These are phyloP conservation scores for Zophobas morio DNA, from an alignment of 1,140 invertebrate species.

Conservation along the genomic window DNA sequence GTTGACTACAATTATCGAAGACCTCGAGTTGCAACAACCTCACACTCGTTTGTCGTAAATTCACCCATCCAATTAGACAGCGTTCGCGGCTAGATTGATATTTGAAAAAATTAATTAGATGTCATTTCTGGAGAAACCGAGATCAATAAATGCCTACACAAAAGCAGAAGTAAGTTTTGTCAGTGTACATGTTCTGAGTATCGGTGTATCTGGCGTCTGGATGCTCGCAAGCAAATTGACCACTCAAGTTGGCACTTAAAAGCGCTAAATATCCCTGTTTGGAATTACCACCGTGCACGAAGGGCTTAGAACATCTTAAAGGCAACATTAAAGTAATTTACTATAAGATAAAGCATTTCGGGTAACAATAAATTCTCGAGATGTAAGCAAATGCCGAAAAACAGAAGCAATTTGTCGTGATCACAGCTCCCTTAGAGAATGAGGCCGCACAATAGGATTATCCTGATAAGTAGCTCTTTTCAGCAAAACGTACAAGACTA, in stretches of 20 bases:
- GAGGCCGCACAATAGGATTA: slow-evolving; percentile 24
- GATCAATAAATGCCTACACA: too few relatives aligned
- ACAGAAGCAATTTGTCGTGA: slow-evolving; percentile 38
- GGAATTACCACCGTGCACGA: slow-evolving; percentile 36
- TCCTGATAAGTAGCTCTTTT: slow-evolving; percentile 25
- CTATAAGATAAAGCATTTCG: slow-evolving; percentile 47
- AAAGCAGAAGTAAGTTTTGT: not conserved
- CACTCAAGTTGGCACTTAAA: slow-evolving; percentile 45
- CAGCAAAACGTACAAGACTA: not conserved
- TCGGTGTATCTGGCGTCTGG: slow-evolving; percentile 24
- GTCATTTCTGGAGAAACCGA: too few relatives aligned
- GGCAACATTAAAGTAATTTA: slow-evolving; percentile 47
- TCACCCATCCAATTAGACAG: too few relatives aligned
- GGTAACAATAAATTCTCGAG: slow-evolving; percentile 45
- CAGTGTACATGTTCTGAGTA: not conserved
- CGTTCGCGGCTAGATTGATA: too few relatives aligned
- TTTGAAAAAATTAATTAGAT: not conserved
- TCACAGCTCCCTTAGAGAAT: slow-evolving; percentile 30
- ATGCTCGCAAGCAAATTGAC: slow-evolving; percentile 41
- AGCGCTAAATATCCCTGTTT: slow-evolving; percentile 33
- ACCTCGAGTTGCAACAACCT: not conserved
- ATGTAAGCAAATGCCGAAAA: slow-evolving; percentile 44
- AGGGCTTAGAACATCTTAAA: slow-evolving; percentile 43
- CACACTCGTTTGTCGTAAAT: too few relatives aligned
- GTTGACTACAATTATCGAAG: not conserved